Conservation (phyloP, 2,797 vertebrate species). For the Malurus leucopterus region DNA sequence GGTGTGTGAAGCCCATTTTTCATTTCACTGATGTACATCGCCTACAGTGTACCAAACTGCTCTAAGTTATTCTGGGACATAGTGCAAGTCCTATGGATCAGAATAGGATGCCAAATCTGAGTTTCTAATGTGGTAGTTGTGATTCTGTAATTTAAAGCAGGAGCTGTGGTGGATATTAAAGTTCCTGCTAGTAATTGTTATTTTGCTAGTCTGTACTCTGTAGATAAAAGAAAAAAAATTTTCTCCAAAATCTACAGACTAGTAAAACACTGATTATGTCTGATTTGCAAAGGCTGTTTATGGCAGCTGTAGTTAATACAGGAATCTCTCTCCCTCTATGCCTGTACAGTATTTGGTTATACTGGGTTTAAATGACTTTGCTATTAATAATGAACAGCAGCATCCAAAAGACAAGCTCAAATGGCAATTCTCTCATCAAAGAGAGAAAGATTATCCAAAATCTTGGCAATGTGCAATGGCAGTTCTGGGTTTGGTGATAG, state of each 20-base stretch:
- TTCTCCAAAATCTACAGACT: background rate
- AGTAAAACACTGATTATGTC: background rate
- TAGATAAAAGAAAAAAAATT: background rate
- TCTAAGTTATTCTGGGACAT: background rate
- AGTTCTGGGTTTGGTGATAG: background rate
- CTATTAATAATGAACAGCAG: background rate
- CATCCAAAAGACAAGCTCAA: background rate
- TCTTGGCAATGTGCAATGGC: background rate
- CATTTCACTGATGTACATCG: background rate
- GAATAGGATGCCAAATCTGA: background rate
- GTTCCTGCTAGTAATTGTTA: background rate
- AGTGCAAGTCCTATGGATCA: background rate
- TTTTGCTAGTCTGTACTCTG: conserved; percentile 8
- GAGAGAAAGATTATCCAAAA: background rate
- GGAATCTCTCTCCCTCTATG: background rate
- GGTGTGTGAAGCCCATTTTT: background rate
- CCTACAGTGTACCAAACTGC: background rate
- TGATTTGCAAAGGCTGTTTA: background rate
- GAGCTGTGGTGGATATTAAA: background rate
- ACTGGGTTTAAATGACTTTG: background rate
- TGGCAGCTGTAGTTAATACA: background rate
- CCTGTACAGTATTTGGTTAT: background rate
- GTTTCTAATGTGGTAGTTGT: background rate
- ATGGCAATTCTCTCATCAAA: background rate
- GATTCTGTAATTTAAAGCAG: background rate